Base-by-base conservation (phyloP, 1,140 invertebrate species). In the Drosophila melanica region DNA sequence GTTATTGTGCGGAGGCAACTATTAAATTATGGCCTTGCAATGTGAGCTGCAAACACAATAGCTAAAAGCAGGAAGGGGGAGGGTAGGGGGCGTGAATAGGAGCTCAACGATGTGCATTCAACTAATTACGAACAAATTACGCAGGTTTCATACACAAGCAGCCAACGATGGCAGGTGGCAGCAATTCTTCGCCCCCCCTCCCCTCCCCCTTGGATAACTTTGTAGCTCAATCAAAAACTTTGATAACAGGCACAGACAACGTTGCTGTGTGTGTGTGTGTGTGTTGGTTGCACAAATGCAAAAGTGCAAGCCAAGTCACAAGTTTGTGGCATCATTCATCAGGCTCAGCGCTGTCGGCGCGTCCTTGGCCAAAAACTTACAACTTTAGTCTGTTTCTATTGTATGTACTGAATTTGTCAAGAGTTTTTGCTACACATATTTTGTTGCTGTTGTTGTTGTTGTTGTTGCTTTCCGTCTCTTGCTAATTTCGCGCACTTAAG, bases 111-210 rank as follows among this genome's bases (percentile, higher is more conserved):
- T 87, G 82, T 89, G 84, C 79, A 87, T 67, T 71, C 84, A 87
- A 87, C 82, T 87, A 87, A 87, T 87, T 87, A 87, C 68, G 81
- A 87, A 87, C 82, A 87, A 87, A 87, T 87, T 87, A 87, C 82
- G 79, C 75, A 75, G 81, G 81, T 87, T 86, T 81, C 81, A 86
- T 71, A 78, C 81, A 81, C 77, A 87, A 74, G 73, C 77, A 73
- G 55, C 12, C 42, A 66, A 51, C 41, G 16, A 35, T 33, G 47
- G 53, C 69, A 72, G 69, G 69, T 72, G 65, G 59, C 42, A 59
- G 67, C 59, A 45, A 42, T 7, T 7, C 27, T 7, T 7, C 59
- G 44, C 59, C 55, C 41, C 39, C 20, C 20, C 2, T 4, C 23
- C 23, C 23, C 59, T 44, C 59, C 55, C 41, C 42, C 23, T 58